Evolutionary conservation across 92 coral and sea anemone species (phyloP), one percentile per base, ranked within the genome.

Genomic region (Scolanthus callimorphus): DNA sequence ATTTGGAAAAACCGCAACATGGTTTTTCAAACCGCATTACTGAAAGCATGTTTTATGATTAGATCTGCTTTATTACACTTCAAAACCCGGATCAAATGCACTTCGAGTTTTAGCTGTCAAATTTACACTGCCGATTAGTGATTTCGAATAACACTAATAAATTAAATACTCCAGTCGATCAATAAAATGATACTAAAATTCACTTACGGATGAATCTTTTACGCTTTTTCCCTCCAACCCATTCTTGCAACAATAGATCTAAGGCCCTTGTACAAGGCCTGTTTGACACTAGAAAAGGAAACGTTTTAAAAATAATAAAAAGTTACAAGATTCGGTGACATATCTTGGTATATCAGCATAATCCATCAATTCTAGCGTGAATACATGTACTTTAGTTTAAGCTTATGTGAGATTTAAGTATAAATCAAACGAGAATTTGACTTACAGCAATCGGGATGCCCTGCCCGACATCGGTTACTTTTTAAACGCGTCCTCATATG

Each of bases 191-290:
- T 34, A 34, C 6, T 34, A 6, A 6, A 15, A 34, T 6, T 34
- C 41, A 34, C 52, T 46, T 46, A 46, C 52, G 11, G 23, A 46
- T 9, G 22, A 46, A 46, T 4, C 4, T 46, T 21, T 11, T 46
- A 4, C 52, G 8, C 23, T 46, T 46, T 19, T 46, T 46, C 52
- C 52, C 52, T 21, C 11, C 52, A 21, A 46, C 19, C 52, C 52
- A 46, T 9, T 46, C 52, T 21, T 46, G 11, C 23, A 46, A 21
- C 17, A 46, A 21, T 19, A 46, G 17, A 21, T 46, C 52, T 20
- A 46, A 19, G 17, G 52, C 52, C 17, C 52, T 11, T 21, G 52
- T 46, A 46, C 52, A 46, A 6, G 23, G 19, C 52, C 52, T 9
- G 52, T 46, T 46, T 4, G 12, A 10, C 19, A 46, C 52, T 46